Evolutionary conservation across 2,888 invertebrate genomes (phyloP).

Genomic region (Pterobdella sp.): DNA sequence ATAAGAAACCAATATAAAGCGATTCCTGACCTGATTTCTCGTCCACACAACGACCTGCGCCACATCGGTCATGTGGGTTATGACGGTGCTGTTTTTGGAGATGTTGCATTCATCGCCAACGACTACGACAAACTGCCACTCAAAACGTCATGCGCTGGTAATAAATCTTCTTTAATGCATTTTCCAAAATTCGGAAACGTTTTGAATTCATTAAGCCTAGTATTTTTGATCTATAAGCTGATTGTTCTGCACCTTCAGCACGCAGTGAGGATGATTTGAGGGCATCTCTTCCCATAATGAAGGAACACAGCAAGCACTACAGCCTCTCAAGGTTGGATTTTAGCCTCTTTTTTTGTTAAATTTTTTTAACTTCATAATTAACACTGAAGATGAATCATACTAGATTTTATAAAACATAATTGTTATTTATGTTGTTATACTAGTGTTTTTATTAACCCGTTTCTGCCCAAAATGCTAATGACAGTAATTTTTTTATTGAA

Average conservation of each 20-base stretch:
- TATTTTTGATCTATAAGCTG: background rate
- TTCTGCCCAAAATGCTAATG: no score
- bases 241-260: background rate
- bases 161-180: background rate
- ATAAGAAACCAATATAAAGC: constrained; percentile 32
- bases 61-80: constrained; percentile 92
- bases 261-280: constrained; percentile 28
- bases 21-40: constrained; percentile 70
- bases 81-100: constrained; percentile 93
- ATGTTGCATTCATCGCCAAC: constrained; percentile 65
- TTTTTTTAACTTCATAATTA: no score
- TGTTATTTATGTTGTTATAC: no score
- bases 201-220: background rate
- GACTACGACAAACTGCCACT: constrained; percentile 61
- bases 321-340: constrained; percentile 22
- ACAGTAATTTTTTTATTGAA: no score
- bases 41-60: constrained; percentile 89
- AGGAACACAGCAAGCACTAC: constrained; percentile 11
- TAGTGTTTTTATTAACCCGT: no score
- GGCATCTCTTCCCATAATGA: constrained; percentile 20
- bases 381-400: no score
- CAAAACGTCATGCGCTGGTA: constrained; percentile 57
- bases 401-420: no score
- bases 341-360: background rate
- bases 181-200: background rate